Conservation (phyloP, 1,140 invertebrate genomes). For the Mizuhopecten yessoensis region DNA sequence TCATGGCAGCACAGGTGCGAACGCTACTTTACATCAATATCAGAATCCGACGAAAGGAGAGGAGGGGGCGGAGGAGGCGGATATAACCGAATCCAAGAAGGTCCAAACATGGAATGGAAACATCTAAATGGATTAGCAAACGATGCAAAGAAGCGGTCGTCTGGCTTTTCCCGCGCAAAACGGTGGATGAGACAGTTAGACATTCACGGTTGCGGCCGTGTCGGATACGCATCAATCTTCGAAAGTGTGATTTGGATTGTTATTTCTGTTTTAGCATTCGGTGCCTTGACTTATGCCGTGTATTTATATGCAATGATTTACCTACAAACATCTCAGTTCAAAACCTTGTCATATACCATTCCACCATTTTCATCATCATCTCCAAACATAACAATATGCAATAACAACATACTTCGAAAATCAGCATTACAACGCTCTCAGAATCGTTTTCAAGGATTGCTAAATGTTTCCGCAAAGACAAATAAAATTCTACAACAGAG, state of each 20-base stretch:
- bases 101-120: constrained; percentile 29
- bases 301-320: constrained; percentile 46
- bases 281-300: constrained; percentile 46
- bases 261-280: constrained; percentile 46
- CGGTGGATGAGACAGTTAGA: constrained; percentile 54
- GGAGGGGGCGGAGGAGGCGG: background rate
- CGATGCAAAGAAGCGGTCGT: background rate
- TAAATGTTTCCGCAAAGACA: background rate
- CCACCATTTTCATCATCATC: background rate
- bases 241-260: constrained; percentile 54
- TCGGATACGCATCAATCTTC: constrained; percentile 4
- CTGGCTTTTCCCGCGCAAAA: background rate
- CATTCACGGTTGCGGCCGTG: constrained; percentile 53
- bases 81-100: background rate
- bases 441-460: background rate
- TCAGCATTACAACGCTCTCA: constrained; percentile 39
- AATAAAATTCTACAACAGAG: constrained; percentile 22
- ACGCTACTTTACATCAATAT: constrained; percentile 58
- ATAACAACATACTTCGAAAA: constrained; percentile 48
- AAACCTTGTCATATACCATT: constrained; percentile 34
- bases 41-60: constrained; percentile 53
- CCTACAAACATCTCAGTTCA: background rate
- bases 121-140: constrained; percentile 26
- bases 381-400: constrained; percentile 50
- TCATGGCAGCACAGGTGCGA: constrained; percentile 59